Percentiles rank a stretch among this genome's conserved stretches.
These are phyloP conservation scores for Hetaerina titia DNA, from an alignment of 2,888 invertebrate species.

Conservation along the genomic window DNA sequence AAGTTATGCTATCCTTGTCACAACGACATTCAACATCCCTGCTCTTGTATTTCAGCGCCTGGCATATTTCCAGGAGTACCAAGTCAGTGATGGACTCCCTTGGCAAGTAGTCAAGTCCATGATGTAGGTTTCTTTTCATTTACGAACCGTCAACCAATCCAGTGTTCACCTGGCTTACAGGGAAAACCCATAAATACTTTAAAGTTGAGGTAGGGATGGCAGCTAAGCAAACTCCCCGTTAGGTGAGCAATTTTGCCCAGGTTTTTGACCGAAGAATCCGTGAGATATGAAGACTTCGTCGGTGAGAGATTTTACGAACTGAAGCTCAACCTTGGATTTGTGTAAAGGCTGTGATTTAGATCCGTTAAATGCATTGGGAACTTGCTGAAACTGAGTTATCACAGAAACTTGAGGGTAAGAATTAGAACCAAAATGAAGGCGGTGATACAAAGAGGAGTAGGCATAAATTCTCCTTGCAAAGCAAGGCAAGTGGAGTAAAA, in stretches of 20 bases:
- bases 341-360: background rate
- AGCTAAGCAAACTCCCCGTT: background rate
- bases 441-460: background rate
- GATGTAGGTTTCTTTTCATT: background rate
- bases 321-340: background rate
- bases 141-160: background rate
- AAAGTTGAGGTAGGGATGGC: background rate
- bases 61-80: background rate
- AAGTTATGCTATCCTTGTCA: no score
- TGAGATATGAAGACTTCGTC: background rate
- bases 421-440: background rate
- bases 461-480: background rate
- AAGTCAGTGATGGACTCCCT: background rate
- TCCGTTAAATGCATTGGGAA: background rate
- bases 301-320: background rate
- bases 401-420: background rate
- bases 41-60: background rate
- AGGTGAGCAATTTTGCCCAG: background rate
- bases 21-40: background rate
- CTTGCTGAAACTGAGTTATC: background rate
- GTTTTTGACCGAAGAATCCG: background rate
- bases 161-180: background rate
- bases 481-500: background rate
- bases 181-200: background rate
- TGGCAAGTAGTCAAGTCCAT: background rate